phyloP scores from a whole-genome alignment of 2,888 invertebrate species.

The Nowickia ferox region DNA sequence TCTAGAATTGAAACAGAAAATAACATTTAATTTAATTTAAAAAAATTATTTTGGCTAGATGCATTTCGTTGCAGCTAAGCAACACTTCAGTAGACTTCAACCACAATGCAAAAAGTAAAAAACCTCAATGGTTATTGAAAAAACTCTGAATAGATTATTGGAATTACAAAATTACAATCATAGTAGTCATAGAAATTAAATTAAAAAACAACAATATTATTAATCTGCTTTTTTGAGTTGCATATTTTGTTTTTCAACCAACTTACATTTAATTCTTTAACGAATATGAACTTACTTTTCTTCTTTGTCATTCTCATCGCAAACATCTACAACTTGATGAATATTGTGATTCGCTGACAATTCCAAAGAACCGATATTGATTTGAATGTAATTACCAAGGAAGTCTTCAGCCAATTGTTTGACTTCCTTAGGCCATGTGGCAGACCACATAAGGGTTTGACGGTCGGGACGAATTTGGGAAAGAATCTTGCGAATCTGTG shows the following conservation, averaged over 20 bases:
- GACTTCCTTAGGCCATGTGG: conserved; percentile 99
- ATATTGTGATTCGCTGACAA: conserved; percentile 96
- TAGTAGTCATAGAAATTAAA: too few relatives aligned
- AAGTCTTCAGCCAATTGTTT: conserved; percentile 96
- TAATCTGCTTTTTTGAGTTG: too few relatives aligned
- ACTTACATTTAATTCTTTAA: not conserved
- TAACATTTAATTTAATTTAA: not conserved
- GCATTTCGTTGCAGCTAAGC: too few relatives aligned
- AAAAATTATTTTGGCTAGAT: too few relatives aligned
- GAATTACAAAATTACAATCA: too few relatives aligned
- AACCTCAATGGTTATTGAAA: too few relatives aligned
- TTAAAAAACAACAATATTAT: too few relatives aligned
- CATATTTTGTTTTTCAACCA: too few relatives aligned
- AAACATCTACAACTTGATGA: conserved; percentile 92
- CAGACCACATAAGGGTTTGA: conserved; percentile 99
- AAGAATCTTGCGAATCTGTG: conserved; percentile 96
- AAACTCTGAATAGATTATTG: too few relatives aligned
- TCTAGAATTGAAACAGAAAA: conserved; percentile 73
- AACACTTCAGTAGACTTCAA: too few relatives aligned
- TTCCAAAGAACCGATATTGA: conserved; percentile 93
- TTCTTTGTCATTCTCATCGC: conserved; percentile 91
- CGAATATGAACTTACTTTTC: conserved; percentile 82
- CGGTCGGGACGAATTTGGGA: conserved; percentile 97
- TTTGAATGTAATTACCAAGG: conserved; percentile 93
- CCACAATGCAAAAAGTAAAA: too few relatives aligned